These are phyloP conservation scores for Aphodius sticticus DNA, from an alignment of 2,888 invertebrate genomes.

Conservation along the genomic window DNA sequence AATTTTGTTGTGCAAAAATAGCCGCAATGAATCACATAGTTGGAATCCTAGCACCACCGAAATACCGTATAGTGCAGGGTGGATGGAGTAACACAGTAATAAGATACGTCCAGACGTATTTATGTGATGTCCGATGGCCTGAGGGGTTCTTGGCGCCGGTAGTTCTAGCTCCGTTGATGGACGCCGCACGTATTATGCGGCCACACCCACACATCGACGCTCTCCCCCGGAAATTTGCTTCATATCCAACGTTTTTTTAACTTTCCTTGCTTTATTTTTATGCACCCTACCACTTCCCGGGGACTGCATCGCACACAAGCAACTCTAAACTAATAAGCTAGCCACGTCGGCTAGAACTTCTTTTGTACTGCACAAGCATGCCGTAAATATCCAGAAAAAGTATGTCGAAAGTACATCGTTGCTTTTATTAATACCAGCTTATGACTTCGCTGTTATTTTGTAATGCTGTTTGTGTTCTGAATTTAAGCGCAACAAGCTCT, in stretches of 20 bases:
- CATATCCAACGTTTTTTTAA: neutral
- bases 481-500: no score
- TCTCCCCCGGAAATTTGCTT: conserved; percentile 4
- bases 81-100: conserved; percentile 28
- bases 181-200: neutral
- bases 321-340: neutral
- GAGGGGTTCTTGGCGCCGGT: conserved; percentile 4
- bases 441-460: neutral
- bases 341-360: neutral
- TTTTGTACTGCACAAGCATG: neutral
- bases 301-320: neutral
- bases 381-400: neutral
- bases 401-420: neutral
- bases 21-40: conserved; percentile 7
- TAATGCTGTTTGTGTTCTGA: no score
- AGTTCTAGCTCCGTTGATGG: neutral
- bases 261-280: neutral
- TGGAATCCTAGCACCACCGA: neutral
- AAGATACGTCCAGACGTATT: conserved; percentile 35
- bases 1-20: neutral
- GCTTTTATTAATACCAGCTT: neutral
- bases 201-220: conserved; percentile 4
- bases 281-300: neutral
- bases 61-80: neutral
- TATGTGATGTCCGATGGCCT: conserved; percentile 25